Base-by-base conservation (phyloP, 2,797 vertebrate species). In the Danionella dracula region DNA sequence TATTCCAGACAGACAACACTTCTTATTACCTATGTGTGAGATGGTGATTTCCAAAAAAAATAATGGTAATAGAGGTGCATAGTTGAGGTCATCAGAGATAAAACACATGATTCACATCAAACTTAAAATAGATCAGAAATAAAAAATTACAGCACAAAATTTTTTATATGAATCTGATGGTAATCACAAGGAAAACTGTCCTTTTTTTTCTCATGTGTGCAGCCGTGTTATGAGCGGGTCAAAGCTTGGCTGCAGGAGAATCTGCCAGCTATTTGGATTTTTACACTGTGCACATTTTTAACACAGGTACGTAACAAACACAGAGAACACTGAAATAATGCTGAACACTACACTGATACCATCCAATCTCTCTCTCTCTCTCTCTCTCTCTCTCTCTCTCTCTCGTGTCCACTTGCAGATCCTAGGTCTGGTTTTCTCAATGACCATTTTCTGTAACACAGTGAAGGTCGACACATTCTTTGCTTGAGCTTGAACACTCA, bases 401-500 rank as follows among this genome's bases (percentile, higher is more conserved):
- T 50, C 29, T n/a, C 61, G 12, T 70, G 72, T 72, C 76, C 68
- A 13, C 66, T 4, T 82, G 51, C 87, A 99, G 96, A 91, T 97
- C 81, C 85, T 99, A 3, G 96, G 95, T 65, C 89, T 99, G 83
- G 94, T 96, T 68, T 99, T 99, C 79, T 95, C 96, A 62, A 97
- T 99, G 96, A 96, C 95, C 9, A 96, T 99, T 92, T 98, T 97
- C 86, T 97, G 95, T 83, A 94, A 98, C 85, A 90, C 94, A 68
- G 89, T 93, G 78, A 96, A 96, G 87, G 92, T 92, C 0, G 95
- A 96, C 70, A 94, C 94, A 23, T 94, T 93, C 86, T 94, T 94
- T 12, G 93, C 94, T 20, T 99, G 95, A 79, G 49, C n/a, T n/a
- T n/a, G 23, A 27, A 27, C 3, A n/a, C n/a, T n/a, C n/a, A 27